Evolutionary conservation across 2,888 invertebrate species (phyloP), one percentile per base, ranked within the genome.

Genomic region (Agapostemon virescens): DNA sequence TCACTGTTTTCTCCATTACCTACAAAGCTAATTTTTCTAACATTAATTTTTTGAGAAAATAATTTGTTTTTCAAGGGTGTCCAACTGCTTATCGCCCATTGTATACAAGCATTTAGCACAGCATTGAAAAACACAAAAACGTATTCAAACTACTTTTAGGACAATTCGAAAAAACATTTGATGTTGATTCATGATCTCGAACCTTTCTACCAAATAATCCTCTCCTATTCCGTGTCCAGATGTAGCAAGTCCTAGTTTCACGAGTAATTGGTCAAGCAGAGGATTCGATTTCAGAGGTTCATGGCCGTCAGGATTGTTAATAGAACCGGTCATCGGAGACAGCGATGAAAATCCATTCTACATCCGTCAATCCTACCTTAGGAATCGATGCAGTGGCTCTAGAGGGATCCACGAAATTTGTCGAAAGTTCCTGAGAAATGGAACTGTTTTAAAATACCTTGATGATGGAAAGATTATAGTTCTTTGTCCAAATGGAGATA

Each of bases 381-480:
- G 85, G 26, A 88, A 86, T 68, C 82, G 87, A 42, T 79, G 84
- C 5, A 77, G 67, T 69, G 80, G 81, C 69, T 68, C 74, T 63
- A 71, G 77, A 69, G 83, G 82, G 36, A 58, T 66, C 15, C 73
- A 45, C 40, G 88, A 87, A 74, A 75, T 79, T 23, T 70, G 69
- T 2, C 89, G 92, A 73, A 91, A 89, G 79, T 92, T 90, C 81
- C 83, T 92, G 42, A 86, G 86, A 52, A 92, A 91, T 73, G 92
- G 91, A 9, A 91, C 88, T n/a, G 85, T 92, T 77, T 81, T 92
- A 70, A 90, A 91, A 84, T 92, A 91, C 79, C 79, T 89, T 45
- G 81, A 84, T 68, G 87, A 90, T 77, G 88, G 87, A n/a, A 81
- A 79, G 11, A 79, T 92, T 71, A 86, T 88, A 74, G 85, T 92